Evolutionary conservation across 2,888 invertebrate species (phyloP), one percentile per base, ranked within the genome.

Genomic region (Nomada ruficornis): DNA sequence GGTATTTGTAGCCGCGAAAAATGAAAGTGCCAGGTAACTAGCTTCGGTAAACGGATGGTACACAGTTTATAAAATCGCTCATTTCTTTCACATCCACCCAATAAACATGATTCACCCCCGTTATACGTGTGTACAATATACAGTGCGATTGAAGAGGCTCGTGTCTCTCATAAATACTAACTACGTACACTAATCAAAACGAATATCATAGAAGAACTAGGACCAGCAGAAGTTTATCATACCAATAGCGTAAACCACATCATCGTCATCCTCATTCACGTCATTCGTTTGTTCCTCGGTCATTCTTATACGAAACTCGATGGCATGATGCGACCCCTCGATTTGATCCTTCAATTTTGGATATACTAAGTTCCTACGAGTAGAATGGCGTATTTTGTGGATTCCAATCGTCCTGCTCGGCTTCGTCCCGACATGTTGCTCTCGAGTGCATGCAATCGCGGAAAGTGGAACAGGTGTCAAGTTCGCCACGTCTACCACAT

Each of bases 251-350:
- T 85, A 90, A 44, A 90, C 84, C 69, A 91, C 89, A 67, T 91
- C 89, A 55, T 83, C 77, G 54, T 91, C 87, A 55, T 90, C 86
- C 11, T 87, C 84, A 3, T 82, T 84, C 7, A 84, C 57, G 0
- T 89, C 44, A 44, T 85, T 77, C 10, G 70, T 86, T 9, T 82
- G 85, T 44, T 84, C 86, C 65, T 92, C 91, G 50, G 90, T 91
- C 93, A 93, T 93, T 69, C 75, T 90, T 59, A 92, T 82, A 4
- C 87, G 85, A 50, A 93, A 78, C 62, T 93, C 89, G 9, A 91
- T 91, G 36, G 90, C 84, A 26, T 89, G 89, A 50, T 82, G 89
- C 68, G 47, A 47, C 15, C 47, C 47, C 13, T 73, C 84, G 59
- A 57, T 54, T 54, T 77, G 55, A 5, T 69, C 60, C 62, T 42